phyloP scores from a whole-genome alignment of 1,140 invertebrate genomes.

The Venustaconcha ellipsiformis region DNA sequence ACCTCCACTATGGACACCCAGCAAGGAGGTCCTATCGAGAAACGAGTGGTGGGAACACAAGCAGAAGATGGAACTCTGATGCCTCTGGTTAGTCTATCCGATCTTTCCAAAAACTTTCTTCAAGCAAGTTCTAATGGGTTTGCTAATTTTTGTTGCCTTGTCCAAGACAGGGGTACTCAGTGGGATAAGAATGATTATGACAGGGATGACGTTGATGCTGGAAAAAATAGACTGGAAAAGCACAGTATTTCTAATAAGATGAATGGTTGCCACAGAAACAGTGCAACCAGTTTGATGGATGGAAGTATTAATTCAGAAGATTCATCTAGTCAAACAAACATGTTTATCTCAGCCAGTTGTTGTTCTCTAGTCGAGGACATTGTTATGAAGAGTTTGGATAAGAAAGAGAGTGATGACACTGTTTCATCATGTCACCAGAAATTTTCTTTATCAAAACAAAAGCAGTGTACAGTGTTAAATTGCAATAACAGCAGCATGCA shows the following conservation, averaged over 20 bases:
- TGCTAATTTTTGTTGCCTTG: conserved; percentile 32
- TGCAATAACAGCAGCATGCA: no score
- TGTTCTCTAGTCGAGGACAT: no score
- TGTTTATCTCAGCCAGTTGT: no score
- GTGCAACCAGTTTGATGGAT: no score
- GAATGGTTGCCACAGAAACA: not conserved
- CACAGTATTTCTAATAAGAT: not conserved
- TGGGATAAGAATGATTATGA: conserved; percentile 23
- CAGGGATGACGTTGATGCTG: not conserved
- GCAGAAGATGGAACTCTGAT: conserved; percentile 46
- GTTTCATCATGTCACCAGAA: no score
- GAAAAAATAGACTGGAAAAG: not conserved
- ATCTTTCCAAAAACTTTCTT: conserved; percentile 22
- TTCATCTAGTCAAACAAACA: no score
- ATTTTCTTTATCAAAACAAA: no score
- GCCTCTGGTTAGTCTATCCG: conserved; percentile 36
- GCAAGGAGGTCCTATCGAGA: not conserved
- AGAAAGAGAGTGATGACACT: no score
- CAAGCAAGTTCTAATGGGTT: conserved; percentile 17
- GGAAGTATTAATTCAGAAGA: no score
- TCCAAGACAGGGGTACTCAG: conserved; percentile 38
- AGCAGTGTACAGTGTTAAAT: no score
- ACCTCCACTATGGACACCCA: no score
- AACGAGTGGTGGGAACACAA: conserved; percentile 34
- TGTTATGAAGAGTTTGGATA: no score